Evolutionary conservation across 2,888 invertebrate genomes (phyloP).

Genomic region (Drosophila monieri): DNA sequence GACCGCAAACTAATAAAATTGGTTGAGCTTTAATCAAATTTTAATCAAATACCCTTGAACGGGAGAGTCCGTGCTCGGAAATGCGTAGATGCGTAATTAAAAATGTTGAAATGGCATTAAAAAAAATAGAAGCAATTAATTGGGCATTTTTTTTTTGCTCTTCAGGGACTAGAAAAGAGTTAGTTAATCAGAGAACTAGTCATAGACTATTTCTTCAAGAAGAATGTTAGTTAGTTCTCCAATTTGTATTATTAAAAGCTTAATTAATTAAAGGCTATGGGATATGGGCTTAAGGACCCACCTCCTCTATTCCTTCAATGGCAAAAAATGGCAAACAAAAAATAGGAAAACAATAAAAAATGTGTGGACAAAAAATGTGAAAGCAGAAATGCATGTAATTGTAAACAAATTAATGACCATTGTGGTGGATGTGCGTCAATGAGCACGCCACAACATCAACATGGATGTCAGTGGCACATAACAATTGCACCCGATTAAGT

Average conservation of each 20-base stretch:
- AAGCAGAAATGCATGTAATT: conserved; percentile 51
- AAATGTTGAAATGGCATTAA: background rate
- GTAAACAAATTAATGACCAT: conserved; percentile 54
- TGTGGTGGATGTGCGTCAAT: conserved; percentile 50
- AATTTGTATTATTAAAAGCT: no score
- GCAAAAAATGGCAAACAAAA: conserved; percentile 1
- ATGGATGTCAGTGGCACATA: conserved; percentile 1
- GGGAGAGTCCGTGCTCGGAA: background rate
- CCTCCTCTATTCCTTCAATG: background rate
- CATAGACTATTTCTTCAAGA: no score
- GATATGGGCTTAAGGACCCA: no score
- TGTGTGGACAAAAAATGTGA: conserved; percentile 17
- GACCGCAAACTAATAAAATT: background rate
- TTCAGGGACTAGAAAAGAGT: no score
- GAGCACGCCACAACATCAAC: conserved; percentile 48
- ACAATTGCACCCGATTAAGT: conserved; percentile 9
- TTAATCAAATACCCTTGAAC: background rate
- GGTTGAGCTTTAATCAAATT: conserved; percentile 24
- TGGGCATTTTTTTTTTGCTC: no score
- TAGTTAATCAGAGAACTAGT: no score
- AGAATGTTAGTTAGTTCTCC: no score
- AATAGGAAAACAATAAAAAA: conserved; percentile 23
- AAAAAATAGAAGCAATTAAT: background rate
- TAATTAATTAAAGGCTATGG: no score
- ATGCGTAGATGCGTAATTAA: background rate